Evolutionary conservation across 2,797 vertebrate genomes (phyloP), one percentile per base, ranked within the genome.

Genomic region (Decapterus maruadsi): DNA sequence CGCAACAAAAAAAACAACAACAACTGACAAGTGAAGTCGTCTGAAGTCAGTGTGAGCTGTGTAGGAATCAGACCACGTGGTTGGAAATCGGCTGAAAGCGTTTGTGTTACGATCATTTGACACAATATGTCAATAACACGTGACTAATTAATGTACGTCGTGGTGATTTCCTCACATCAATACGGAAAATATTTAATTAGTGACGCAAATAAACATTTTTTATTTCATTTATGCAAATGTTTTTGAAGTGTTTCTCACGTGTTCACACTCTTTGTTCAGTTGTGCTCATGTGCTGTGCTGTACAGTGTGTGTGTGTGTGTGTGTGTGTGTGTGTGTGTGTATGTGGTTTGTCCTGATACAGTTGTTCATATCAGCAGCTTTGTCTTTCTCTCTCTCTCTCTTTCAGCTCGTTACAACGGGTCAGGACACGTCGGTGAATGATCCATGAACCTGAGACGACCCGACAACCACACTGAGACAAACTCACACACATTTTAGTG

Each of bases 351-450:
- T 45, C 66, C 20, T 60, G 19, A 48, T 61, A 22, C 45, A 48
- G 58, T 14, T 64, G 42, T 57, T 26, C 26, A 26, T 26, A 26
- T 56, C n/a, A 62, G 69, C 11, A 43, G 56, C 61, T 58, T 61
- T 72, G 17, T 86, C 50, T 82, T 75, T 26, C 26, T 26, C 26
- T 26, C 26, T 68, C 29, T 77, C 31, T 83, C 53, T 77, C 63
- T 83, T 80, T 2, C 71, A 86, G 85, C 36, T 61, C 40, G 12
- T 64, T 26, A 58, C 56, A 73, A 75, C 80, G 79, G 75, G 72
- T 78, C 76, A 68, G 69, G 81, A 83, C 84, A 72, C 36, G 76
- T 81, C 10, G 38, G 53, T 14, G 76, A 83, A 66, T 38, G 61
- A 69, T 45, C 60, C 10, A 22, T 20, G 64, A 79, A 73, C 64